Conservation (phyloP, 1,140 invertebrate species). For the Helicoverpa zea region DNA sequence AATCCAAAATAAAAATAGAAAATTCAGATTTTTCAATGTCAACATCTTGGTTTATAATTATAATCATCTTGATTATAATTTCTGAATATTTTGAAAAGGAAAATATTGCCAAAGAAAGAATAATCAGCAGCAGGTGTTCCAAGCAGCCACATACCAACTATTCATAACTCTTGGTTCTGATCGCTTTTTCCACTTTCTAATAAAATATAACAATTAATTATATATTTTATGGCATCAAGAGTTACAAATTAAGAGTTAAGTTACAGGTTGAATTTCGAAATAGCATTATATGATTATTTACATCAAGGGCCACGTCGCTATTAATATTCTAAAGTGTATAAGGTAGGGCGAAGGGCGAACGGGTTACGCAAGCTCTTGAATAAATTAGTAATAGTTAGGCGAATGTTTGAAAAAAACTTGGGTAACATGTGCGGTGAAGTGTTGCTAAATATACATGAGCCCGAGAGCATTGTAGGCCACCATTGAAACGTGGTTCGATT, state of each 20-base stretch:
- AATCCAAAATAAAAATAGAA: no score
- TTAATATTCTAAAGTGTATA: constrained; percentile 51
- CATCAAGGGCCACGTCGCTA: constrained; percentile 47
- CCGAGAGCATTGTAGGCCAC: constrained; percentile 10
- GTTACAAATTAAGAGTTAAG: no score
- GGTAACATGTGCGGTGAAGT: constrained; percentile 39
- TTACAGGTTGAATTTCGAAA: constrained; percentile 44
- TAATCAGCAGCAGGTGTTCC: neutral
- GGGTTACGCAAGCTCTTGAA: constrained; percentile 49
- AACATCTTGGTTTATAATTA: no score
- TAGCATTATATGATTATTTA: constrained; percentile 50
- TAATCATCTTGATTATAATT: no score
- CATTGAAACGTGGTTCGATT: constrained; percentile 31
- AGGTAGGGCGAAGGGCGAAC: constrained; percentile 48
- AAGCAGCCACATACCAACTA: neutral
- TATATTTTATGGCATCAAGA: constrained; percentile 15
- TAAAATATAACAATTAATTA: constrained; percentile 2
- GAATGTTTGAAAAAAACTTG: constrained; percentile 50
- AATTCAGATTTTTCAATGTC: no score
- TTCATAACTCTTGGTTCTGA: neutral
- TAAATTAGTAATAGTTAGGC: constrained; percentile 49
- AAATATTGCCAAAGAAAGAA: neutral
- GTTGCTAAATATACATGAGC: constrained; percentile 47
- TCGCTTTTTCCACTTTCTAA: neutral
- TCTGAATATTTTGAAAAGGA: neutral